Percentiles rank a stretch among this genome's conserved stretches.
Conservation (phyloP, 2,797 vertebrate genomes). For the Galago senegalensis region DNA sequence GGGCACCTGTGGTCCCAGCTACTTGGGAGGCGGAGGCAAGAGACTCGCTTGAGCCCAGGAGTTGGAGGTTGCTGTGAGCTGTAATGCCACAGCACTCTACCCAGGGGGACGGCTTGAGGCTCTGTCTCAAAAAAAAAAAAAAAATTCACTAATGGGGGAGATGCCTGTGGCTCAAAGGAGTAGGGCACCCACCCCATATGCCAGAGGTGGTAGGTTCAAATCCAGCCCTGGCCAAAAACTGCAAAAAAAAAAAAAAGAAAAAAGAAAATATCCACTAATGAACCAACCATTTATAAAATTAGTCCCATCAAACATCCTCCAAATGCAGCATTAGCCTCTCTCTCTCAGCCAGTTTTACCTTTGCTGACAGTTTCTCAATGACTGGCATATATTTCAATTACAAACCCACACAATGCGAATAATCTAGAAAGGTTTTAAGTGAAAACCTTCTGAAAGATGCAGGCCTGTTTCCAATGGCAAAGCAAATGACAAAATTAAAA, state of each 20-base stretch:
- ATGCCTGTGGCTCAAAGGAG: too few species aligned
- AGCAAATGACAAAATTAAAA: neutral
- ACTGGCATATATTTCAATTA: neutral
- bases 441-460: neutral
- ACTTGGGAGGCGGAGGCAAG: too few species aligned
- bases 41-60: too few species aligned
- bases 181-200: too few species aligned
- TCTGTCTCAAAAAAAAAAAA: too few species aligned
- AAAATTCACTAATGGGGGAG: neutral
- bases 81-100: too few species aligned
- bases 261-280: neutral
- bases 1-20: too few species aligned
- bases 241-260: too few species aligned
- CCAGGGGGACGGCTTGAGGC: too few species aligned
- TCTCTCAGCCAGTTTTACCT: neutral
- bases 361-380: neutral
- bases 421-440: neutral
- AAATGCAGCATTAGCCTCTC: neutral
- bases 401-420: neutral
- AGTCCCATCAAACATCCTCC: neutral
- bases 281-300: neutral
- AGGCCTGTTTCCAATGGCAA: neutral
- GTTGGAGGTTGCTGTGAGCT: too few species aligned
- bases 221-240: too few species aligned
- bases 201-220: too few species aligned